A percentile compares a stretch with the other conserved stretches of the same genome.
Evolutionary conservation across 2,797 vertebrate genomes (phyloP).

Genomic region (Pipistrellus pygmaeus): DNA sequence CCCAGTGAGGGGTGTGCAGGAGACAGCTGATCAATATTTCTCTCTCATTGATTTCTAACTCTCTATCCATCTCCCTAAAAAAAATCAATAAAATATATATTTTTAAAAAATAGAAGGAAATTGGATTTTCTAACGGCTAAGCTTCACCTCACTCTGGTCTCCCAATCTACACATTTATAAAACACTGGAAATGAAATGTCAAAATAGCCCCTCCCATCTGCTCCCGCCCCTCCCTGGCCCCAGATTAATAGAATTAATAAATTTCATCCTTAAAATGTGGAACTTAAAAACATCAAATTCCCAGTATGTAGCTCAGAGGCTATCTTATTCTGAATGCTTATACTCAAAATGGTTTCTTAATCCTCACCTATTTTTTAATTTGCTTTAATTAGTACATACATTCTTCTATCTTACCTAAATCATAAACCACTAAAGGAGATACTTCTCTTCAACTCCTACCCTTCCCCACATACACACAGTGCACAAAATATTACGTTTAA

Average conservation of each 20-base stretch:
- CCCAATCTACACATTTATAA: background rate
- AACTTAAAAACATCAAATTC: constrained; percentile 39
- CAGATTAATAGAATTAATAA: background rate
- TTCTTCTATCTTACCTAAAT: background rate
- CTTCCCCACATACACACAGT: background rate
- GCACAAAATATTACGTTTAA: background rate
- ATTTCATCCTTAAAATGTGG: background rate
- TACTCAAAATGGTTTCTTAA: background rate
- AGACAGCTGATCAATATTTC: too few relatives aligned
- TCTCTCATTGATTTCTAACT: too few relatives aligned
- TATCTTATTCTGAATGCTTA: background rate
- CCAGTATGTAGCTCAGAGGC: background rate
- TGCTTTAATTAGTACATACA: background rate
- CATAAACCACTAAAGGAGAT: background rate
- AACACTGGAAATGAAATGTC: constrained; percentile 27
- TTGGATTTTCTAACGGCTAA: background rate
- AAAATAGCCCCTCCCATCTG: background rate
- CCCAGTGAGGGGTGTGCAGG: too few relatives aligned
- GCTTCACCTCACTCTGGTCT: background rate
- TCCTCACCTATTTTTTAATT: background rate
- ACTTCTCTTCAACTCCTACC: background rate
- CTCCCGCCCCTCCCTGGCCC: background rate
- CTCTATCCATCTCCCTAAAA: too few relatives aligned
- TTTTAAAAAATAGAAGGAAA: background rate
- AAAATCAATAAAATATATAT: too few relatives aligned